A percentile compares a stretch with the other conserved stretches of the same genome.
phyloP scores from a whole-genome alignment of 2,888 invertebrate genomes.

The Miltochrista miniata region DNA sequence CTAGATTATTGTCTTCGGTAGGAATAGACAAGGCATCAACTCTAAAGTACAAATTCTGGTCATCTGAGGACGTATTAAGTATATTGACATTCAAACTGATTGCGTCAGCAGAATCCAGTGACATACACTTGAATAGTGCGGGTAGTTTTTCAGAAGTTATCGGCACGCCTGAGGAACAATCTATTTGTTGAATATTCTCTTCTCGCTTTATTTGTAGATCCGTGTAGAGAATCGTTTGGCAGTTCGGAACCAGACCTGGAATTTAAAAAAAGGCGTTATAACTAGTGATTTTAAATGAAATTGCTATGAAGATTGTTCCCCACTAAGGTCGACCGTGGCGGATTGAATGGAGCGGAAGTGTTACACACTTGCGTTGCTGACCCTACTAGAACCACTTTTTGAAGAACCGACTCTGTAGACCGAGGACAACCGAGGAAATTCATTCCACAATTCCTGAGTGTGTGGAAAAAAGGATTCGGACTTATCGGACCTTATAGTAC shows the following conservation, averaged over 20 bases:
- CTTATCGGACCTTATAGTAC: no score
- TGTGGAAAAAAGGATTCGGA: no score
- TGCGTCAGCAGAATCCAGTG: constrained; percentile 54
- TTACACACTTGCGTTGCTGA: no score
- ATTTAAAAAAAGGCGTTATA: constrained; percentile 35
- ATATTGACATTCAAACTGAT: constrained; percentile 67
- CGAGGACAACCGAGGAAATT: no score
- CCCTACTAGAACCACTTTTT: no score
- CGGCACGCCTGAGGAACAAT: constrained; percentile 57
- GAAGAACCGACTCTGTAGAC: no score
- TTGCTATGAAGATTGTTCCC: no score
- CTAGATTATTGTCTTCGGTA: constrained; percentile 70
- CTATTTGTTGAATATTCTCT: constrained; percentile 60
- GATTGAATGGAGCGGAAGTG: no score
- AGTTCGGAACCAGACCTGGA: constrained; percentile 87
- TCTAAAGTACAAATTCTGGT: constrained; percentile 59
- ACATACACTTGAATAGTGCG: constrained; percentile 79
- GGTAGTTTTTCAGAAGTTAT: constrained; percentile 56
- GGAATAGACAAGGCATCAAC: constrained; percentile 82
- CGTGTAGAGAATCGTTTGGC: constrained; percentile 86
- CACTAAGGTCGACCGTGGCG: no score
- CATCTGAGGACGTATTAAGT: constrained; percentile 56
- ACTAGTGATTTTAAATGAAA: no score
- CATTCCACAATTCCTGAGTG: no score
- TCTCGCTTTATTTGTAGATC: constrained; percentile 84